Evolutionary conservation across 2,888 invertebrate genomes (phyloP).

Genomic region (Nemurella pictetii): DNA sequence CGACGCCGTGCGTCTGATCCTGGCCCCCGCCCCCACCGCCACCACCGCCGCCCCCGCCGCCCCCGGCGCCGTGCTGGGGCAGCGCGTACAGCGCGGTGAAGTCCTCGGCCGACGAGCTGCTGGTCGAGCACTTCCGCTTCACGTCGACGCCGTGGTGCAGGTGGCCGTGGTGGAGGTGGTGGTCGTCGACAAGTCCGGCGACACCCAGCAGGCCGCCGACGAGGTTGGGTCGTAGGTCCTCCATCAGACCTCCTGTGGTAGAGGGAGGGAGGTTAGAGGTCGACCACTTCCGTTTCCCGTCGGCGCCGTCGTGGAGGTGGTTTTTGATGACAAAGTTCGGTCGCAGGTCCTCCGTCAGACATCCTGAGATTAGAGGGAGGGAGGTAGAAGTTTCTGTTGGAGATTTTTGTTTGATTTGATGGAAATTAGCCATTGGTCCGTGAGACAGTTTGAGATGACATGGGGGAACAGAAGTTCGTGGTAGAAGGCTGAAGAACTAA

Average conservation of each 20-base stretch:
- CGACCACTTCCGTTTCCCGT: too few species aligned
- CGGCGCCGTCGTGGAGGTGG: too few species aligned
- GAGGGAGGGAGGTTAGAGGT: too few species aligned
- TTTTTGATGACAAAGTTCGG: too few species aligned
- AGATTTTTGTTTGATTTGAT: too few species aligned
- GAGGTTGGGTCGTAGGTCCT: slow-evolving; percentile 81
- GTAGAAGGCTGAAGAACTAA: too few species aligned
- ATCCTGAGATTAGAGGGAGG: too few species aligned
- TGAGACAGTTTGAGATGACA: too few species aligned
- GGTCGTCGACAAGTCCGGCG: slow-evolving; percentile 78
- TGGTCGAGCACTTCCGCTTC: slow-evolving; percentile 46
- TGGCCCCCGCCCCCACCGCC: slow-evolving; percentile 35
- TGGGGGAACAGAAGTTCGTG: too few species aligned
- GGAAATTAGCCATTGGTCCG: too few species aligned
- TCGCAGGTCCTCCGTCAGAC: too few species aligned
- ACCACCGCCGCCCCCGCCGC: slow-evolving; percentile 44
- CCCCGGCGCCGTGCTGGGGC: slow-evolving; percentile 52
- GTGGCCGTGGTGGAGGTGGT: slow-evolving; percentile 60
- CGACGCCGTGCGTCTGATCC: slow-evolving; percentile 44
- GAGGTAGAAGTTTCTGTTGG: too few species aligned
- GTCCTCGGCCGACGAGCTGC: slow-evolving; percentile 79
- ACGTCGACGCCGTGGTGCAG: slow-evolving; percentile 42
- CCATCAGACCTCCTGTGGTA: slow-evolving; percentile 64
- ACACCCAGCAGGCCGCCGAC: slow-evolving; percentile 78
- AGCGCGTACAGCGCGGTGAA: slow-evolving; percentile 83